These are phyloP conservation scores for Muntiacus muntjak DNA, from an alignment of 2,113 vertebrate species.

Conservation along the genomic window DNA sequence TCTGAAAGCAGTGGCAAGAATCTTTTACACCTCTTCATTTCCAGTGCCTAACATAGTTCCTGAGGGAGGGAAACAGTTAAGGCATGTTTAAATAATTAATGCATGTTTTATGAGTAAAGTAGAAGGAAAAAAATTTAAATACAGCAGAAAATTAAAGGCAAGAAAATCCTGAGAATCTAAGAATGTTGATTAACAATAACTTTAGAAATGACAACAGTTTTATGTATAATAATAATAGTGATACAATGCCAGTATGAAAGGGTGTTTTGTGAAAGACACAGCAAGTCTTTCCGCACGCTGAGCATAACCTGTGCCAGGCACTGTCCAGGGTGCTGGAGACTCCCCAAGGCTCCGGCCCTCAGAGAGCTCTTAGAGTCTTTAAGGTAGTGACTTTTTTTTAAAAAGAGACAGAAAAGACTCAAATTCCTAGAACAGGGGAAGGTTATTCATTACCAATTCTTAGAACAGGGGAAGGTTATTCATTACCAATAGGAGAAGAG, in stretches of 20 bases:
- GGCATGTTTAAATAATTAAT: background rate
- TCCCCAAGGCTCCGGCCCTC: background rate
- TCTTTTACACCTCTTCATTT: background rate
- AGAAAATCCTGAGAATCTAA: background rate
- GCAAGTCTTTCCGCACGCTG: background rate
- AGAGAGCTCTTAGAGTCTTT: background rate
- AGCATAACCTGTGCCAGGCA: rapidly evolving
- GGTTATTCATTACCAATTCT: background rate
- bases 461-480: background rate
- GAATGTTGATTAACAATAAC: background rate
- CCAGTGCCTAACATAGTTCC: background rate
- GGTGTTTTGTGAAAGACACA: background rate
- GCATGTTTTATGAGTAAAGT: background rate
- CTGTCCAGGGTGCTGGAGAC: conserved; percentile 41
- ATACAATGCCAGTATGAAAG: background rate
- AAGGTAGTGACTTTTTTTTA: background rate
- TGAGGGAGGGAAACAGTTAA: background rate
- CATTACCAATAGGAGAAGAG: background rate
- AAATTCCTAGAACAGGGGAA: background rate
- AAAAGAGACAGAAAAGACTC: background rate
- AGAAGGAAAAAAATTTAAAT: background rate
- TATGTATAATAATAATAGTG: background rate
- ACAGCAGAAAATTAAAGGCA: background rate
- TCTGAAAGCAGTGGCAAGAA: background rate
- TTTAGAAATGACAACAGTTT: background rate